Evolutionary conservation across 2,888 invertebrate species (phyloP).

Genomic region (Pandemis heparana): DNA sequence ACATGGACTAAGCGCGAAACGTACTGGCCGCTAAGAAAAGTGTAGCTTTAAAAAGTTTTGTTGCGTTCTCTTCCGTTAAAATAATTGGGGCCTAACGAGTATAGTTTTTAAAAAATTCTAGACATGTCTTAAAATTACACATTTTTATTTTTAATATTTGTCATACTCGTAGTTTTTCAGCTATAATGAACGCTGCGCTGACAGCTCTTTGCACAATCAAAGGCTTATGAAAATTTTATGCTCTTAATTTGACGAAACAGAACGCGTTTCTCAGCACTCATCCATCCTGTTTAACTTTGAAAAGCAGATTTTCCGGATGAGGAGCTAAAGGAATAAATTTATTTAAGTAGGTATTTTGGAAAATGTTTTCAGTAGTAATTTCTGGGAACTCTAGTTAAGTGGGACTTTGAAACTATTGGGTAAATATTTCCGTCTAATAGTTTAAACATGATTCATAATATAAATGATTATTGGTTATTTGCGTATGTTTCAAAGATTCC

Average conservation of each 20-base stretch:
- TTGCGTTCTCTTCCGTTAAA: neutral
- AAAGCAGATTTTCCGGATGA: neutral
- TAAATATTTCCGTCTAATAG: neutral
- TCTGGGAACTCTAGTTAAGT: no score
- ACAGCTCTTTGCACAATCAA: slow-evolving; percentile 7
- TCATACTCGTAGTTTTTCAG: neutral
- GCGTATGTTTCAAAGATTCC: no score
- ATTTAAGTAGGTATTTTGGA: neutral
- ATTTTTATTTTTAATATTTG: neutral
- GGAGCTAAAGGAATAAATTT: neutral
- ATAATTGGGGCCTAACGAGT: neutral
- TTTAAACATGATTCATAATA: no score
- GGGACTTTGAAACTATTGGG: no score
- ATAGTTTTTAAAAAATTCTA: no score
- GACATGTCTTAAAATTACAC: neutral
- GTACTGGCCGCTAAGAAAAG: neutral
- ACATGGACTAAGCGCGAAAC: neutral
- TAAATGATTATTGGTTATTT: no score
- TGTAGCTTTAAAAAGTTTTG: neutral
- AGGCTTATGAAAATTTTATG: slow-evolving; percentile 16
- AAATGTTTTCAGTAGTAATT: neutral
- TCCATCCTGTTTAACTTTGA: slow-evolving; percentile 9
- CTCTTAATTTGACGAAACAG: slow-evolving; percentile 16
- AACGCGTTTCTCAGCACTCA: neutral
- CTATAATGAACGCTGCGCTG: neutral